Evolutionary conservation across 1,140 invertebrate species (phyloP).

Genomic region (Calephelis virginiensis): DNA sequence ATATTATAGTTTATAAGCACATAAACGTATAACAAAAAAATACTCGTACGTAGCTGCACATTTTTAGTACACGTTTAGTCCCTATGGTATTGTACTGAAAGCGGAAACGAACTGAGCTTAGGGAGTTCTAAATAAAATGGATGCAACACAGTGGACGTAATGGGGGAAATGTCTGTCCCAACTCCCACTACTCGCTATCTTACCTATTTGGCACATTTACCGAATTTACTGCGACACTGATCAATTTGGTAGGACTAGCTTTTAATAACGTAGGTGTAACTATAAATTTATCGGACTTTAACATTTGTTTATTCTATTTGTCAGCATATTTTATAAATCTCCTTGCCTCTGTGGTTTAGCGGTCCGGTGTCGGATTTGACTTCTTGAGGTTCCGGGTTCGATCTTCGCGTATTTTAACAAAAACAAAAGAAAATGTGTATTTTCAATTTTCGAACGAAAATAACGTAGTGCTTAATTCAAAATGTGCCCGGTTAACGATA

Average conservation of each 20-base stretch:
- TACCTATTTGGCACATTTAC: constrained; percentile 9
- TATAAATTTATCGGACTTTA: too few relatives aligned
- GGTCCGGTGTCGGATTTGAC: too few relatives aligned
- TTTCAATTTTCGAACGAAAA: too few relatives aligned
- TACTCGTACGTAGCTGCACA: constrained; percentile 33
- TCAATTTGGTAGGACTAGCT: background rate
- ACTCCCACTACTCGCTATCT: constrained; percentile 4
- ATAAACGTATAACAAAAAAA: constrained; percentile 26
- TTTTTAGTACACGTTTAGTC: constrained; percentile 31
- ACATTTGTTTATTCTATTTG: too few relatives aligned
- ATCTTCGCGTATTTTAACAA: too few relatives aligned
- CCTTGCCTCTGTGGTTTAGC: too few relatives aligned
- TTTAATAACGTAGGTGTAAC: too few relatives aligned
- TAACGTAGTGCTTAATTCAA: too few relatives aligned
- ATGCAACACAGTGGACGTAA: constrained; percentile 25
- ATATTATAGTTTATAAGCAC: background rate
- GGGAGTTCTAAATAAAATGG: constrained; percentile 37
- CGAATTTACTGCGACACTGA: background rate
- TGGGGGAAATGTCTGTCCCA: constrained; percentile 11
- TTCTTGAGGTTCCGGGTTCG: too few relatives aligned
- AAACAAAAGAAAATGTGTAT: too few relatives aligned
- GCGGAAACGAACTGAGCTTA: constrained; percentile 32
- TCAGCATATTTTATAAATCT: too few relatives aligned
- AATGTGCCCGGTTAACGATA: too few relatives aligned
- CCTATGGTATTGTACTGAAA: constrained; percentile 33